phyloP scores from a whole-genome alignment of 2,113 vertebrate genomes.

The Carlito syrichta region DNA sequence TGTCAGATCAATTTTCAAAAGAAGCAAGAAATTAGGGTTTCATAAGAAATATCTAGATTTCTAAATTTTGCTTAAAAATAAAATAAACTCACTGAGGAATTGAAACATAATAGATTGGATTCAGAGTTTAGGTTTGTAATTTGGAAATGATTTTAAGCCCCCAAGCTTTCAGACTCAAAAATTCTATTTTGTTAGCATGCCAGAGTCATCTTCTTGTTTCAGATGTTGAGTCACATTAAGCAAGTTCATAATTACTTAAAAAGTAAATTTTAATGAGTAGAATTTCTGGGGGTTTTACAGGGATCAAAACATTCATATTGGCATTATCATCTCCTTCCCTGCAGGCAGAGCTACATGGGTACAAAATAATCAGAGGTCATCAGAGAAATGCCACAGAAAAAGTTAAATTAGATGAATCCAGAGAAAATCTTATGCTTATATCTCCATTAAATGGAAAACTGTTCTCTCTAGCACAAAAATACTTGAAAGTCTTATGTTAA shows the following conservation, averaged over 20 bases:
- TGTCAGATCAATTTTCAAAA: background rate
- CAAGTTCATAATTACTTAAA: background rate
- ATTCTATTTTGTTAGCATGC: background rate
- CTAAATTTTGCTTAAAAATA: background rate
- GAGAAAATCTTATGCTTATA: background rate
- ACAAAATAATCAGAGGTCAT: background rate
- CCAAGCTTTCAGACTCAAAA: background rate
- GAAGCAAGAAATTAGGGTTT: background rate
- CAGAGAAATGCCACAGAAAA: background rate
- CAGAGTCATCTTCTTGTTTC: background rate
- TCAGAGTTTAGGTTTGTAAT: background rate
- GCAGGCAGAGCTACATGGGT: background rate
- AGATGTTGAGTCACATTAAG: background rate
- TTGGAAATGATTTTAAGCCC: background rate
- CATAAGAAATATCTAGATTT: background rate
- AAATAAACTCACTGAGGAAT: background rate
- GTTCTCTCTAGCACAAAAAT: background rate
- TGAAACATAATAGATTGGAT: background rate
- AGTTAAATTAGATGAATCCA: background rate
- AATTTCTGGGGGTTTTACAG: background rate
- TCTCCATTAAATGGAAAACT: background rate
- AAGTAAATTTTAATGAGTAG: background rate
- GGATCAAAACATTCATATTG: background rate
- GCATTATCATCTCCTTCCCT: background rate
- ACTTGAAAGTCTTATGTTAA: background rate